Evolutionary conservation across 1,140 invertebrate species (phyloP).

Genomic region (Nasonia giraulti): DNA sequence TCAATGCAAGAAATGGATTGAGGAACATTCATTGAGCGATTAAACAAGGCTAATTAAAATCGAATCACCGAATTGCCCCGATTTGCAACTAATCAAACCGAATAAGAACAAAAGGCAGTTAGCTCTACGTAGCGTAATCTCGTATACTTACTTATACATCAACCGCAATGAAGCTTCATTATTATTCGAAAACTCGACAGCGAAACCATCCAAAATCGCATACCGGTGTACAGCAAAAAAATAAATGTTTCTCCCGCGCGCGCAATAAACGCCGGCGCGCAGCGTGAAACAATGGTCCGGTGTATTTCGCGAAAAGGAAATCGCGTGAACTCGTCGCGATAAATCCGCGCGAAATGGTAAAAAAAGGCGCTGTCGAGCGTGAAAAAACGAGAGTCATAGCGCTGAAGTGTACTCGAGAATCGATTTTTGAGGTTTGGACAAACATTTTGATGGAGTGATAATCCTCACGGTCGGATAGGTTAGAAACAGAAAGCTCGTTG

Average conservation of each 20-base stretch:
- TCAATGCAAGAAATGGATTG: too few relatives aligned
- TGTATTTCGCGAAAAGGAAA: not conserved
- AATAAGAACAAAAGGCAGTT: too few relatives aligned
- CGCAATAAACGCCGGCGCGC: not conserved
- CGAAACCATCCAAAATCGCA: not conserved
- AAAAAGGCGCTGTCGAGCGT: not conserved
- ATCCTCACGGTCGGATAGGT: not conserved
- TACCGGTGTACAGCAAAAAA: not conserved
- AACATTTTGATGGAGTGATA: not conserved
- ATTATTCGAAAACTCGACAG: too few relatives aligned
- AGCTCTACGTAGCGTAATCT: too few relatives aligned
- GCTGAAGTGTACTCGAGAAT: not conserved
- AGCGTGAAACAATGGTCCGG: conserved; percentile 4
- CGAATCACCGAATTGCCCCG: too few relatives aligned
- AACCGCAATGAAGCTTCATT: too few relatives aligned
- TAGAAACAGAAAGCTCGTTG: not conserved
- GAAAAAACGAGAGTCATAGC: not conserved
- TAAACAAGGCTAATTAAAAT: too few relatives aligned
- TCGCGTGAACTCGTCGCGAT: not conserved
- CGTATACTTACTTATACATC: too few relatives aligned
- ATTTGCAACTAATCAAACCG: too few relatives aligned
- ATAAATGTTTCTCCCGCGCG: not conserved
- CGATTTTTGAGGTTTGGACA: not conserved
- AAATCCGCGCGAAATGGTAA: not conserved
- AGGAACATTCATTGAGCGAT: too few relatives aligned